These are phyloP conservation scores for Loxodonta africana DNA, from an alignment of 2,113 vertebrate species.

Conservation along the genomic window DNA sequence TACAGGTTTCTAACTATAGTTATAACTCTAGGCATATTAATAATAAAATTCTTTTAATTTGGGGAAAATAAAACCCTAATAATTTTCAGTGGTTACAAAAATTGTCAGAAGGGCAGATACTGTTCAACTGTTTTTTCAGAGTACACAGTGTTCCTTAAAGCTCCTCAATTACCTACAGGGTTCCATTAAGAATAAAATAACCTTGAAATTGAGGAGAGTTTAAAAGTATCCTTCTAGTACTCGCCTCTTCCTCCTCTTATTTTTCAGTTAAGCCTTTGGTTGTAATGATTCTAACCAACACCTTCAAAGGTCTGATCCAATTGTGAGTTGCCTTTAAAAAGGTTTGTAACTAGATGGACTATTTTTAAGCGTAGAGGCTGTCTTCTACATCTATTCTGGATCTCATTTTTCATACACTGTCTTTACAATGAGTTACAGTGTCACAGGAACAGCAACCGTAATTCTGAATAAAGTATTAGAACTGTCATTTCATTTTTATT, in stretches of 20 bases:
- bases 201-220: not conserved
- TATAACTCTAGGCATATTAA: conserved; percentile 3
- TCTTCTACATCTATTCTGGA: conserved; percentile 62
- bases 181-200: not conserved
- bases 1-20: conserved; percentile 48
- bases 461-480: conserved; percentile 53
- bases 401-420: not conserved
- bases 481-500: not conserved
- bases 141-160: not conserved
- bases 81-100: conserved; percentile 56
- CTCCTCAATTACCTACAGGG: not conserved
- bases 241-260: not conserved
- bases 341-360: not conserved
- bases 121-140: conserved; percentile 37
- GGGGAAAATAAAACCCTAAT: conserved; percentile 24
- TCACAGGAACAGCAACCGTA: conserved; percentile 15
- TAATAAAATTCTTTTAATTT: conserved; percentile 67
- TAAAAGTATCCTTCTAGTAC: conserved; percentile 45
- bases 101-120: not conserved
- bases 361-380: conserved; percentile 65
- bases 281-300: conserved; percentile 65
- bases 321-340: conserved; percentile 67
- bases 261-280: conserved; percentile 57
- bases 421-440: conserved; percentile 43
- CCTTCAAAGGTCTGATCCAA: conserved; percentile 62